phyloP scores from a whole-genome alignment of 2,888 invertebrate genomes.

The Patella ulyssiponensis region DNA sequence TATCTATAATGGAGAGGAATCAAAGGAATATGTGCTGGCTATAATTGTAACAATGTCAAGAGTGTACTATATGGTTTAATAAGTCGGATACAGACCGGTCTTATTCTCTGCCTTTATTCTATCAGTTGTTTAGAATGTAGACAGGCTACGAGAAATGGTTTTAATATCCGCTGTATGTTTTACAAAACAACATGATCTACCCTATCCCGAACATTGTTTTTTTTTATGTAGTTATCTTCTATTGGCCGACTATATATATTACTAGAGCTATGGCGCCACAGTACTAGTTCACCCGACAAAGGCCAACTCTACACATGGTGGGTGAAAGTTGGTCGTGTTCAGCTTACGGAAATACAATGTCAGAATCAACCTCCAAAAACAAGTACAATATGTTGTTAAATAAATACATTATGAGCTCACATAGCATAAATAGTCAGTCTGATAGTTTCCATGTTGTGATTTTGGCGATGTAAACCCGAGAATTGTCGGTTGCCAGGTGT shows the following conservation, averaged over 20 bases:
- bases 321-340: neutral
- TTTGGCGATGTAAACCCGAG: slow-evolving; percentile 2
- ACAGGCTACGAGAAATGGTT: slow-evolving; percentile 11
- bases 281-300: slow-evolving; percentile 13
- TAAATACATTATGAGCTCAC: slow-evolving; percentile 26
- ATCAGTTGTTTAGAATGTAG: neutral
- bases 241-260: neutral
- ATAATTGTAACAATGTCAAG: too few species aligned
- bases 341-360: slow-evolving; percentile 25
- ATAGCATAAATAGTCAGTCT: slow-evolving; percentile 16
- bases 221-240: neutral
- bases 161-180: slow-evolving; percentile 25
- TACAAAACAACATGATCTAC: slow-evolving; percentile 18
- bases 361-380: slow-evolving; percentile 26
- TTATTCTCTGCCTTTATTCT: too few species aligned
- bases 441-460: slow-evolving; percentile 22
- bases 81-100: too few species aligned
- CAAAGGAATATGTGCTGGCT: too few species aligned
- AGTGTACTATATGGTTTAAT: too few species aligned
- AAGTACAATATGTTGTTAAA: slow-evolving; percentile 30
- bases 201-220: slow-evolving; percentile 18
- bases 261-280: neutral
- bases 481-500: slow-evolving; percentile 5
- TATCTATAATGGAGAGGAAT: too few species aligned
- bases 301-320: slow-evolving; percentile 12